phyloP scores from a whole-genome alignment of 2,888 invertebrate genomes.

The Ormyrus rosae region DNA sequence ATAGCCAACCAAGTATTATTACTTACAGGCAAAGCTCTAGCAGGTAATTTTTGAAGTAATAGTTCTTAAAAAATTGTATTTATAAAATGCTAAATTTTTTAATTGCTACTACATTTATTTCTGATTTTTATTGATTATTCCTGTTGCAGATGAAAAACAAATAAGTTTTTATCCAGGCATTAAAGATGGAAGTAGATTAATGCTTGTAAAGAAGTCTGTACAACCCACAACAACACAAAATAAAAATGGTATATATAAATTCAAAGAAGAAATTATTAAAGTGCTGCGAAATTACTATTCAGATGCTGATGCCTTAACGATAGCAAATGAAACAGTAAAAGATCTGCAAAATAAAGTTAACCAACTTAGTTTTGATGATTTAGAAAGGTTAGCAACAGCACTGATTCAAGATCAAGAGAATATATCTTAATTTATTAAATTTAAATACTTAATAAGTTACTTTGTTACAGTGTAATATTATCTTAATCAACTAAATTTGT shows the following conservation, averaged over 20 bases:
- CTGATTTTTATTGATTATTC: neutral
- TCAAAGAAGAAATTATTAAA: slow-evolving; percentile 79
- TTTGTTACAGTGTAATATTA: slow-evolving; percentile 56
- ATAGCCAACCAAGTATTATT: slow-evolving; percentile 84
- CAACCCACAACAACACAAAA: slow-evolving; percentile 60
- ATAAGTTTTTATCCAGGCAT: slow-evolving; percentile 84
- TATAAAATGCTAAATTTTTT: slow-evolving; percentile 22
- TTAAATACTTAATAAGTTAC: slow-evolving; percentile 52
- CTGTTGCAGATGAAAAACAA: slow-evolving; percentile 80
- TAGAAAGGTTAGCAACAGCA: slow-evolving; percentile 80
- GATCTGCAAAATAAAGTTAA: slow-evolving; percentile 78
- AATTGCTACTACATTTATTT: neutral
- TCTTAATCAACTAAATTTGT: slow-evolving; percentile 46
- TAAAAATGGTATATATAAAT: slow-evolving; percentile 73
- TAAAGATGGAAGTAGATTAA: slow-evolving; percentile 85
- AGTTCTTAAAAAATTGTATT: slow-evolving; percentile 13
- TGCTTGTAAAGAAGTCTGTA: slow-evolving; percentile 83
- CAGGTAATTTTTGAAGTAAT: slow-evolving; percentile 70
- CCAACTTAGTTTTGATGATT: slow-evolving; percentile 79
- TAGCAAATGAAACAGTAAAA: slow-evolving; percentile 80
- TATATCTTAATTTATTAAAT: slow-evolving; percentile 72
- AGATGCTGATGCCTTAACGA: slow-evolving; percentile 81
- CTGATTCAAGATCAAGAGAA: slow-evolving; percentile 84
- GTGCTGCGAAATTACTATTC: slow-evolving; percentile 81
- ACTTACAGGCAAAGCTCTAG: slow-evolving; percentile 83